Evolutionary conservation across 1,140 invertebrate species (phyloP).

Genomic region (Scaptomyza hsui): DNA sequence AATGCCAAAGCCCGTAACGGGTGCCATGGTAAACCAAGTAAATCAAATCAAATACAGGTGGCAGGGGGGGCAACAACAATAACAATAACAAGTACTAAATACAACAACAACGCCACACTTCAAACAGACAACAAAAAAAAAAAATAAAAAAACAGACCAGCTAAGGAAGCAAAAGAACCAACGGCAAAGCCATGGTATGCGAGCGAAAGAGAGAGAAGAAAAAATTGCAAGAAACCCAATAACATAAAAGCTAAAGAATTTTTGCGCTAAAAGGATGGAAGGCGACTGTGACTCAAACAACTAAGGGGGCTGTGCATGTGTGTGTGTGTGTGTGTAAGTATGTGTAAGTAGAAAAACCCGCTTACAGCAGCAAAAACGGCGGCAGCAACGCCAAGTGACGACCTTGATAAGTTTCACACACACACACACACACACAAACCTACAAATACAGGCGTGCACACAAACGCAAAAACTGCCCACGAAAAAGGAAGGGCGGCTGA

Average conservation of each 20-base stretch:
- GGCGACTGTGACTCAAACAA: conserved; percentile 44
- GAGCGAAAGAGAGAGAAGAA: conserved; percentile 32
- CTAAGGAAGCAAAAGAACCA: conserved; percentile 33
- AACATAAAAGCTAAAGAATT: conserved; percentile 81
- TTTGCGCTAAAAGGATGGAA: conserved; percentile 72
- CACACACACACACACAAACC: conserved; percentile 11
- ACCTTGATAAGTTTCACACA: conserved; percentile 77
- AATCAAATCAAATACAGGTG: conserved; percentile 53
- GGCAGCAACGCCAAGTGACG: conserved; percentile 68
- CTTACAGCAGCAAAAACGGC: conserved; percentile 73
- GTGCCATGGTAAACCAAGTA: conserved; percentile 69
- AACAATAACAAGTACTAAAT: conserved; percentile 12
- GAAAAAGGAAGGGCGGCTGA: conserved; percentile 60
- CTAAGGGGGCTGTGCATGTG: conserved; percentile 11
- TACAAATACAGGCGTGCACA: conserved; percentile 1
- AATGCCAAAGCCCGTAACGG: conserved; percentile 34
- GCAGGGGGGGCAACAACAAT: background rate
- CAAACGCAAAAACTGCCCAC: conserved; percentile 34
- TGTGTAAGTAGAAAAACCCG: conserved; percentile 76
- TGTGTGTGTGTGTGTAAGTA: conserved; percentile 15
- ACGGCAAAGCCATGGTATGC: conserved; percentile 50
- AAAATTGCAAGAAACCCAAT: conserved; percentile 71
- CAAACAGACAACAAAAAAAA: conserved; percentile 47
- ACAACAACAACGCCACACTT: conserved; percentile 39
- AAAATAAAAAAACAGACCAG: conserved; percentile 15